A percentile compares a stretch with the other conserved stretches of the same genome.
Evolutionary conservation across 2,888 invertebrate genomes (phyloP).

Genomic region (Epirrhoe tristata): DNA sequence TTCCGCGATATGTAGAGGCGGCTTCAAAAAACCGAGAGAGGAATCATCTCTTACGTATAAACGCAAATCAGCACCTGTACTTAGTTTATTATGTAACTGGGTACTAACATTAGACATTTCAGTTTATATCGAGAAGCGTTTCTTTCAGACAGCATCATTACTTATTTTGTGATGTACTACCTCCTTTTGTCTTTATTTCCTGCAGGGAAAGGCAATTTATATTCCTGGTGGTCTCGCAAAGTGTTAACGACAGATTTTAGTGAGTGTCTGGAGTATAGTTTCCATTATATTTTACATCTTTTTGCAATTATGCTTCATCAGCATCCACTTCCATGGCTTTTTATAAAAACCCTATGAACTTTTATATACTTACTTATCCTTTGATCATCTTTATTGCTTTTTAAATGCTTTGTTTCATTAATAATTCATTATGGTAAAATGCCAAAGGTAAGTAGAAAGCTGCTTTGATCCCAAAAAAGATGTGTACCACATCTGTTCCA

Average conservation of each 20-base stretch:
- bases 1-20: no score
- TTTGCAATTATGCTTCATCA: not conserved
- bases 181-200: slow-evolving; percentile 21
- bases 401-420: not conserved
- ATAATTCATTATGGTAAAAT: slow-evolving; percentile 2
- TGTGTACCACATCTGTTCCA: slow-evolving; percentile 8
- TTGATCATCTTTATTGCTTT: not conserved
- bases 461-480: slow-evolving; percentile 3
- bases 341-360: not conserved
- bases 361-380: not conserved
- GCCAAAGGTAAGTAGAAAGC: not conserved
- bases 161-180: not conserved
- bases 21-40: no score
- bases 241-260: slow-evolving; percentile 12
- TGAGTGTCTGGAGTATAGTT: not conserved
- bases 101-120: not conserved
- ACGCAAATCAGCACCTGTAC: no score
- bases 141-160: not conserved
- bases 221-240: slow-evolving; percentile 30
- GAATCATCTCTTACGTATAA: no score
- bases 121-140: no score
- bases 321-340: not conserved
- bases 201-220: slow-evolving; percentile 26
- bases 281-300: not conserved
- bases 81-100: no score